Conservation (phyloP, 2,113 vertebrate species). For the Macquaria australasica region DNA sequence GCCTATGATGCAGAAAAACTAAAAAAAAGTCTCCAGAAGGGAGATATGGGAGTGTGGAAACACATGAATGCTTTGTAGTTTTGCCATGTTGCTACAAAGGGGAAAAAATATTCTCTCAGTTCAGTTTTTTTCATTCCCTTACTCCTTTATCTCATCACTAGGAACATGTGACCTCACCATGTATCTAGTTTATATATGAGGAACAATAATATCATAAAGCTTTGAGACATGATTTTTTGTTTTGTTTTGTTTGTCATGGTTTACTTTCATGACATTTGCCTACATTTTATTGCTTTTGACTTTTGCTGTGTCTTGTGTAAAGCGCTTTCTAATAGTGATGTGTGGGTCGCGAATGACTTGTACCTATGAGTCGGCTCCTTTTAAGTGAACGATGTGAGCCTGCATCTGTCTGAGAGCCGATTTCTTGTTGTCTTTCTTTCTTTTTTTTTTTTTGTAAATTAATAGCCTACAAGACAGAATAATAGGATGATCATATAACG, state of each 20-base stretch:
- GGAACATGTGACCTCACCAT: conserved; percentile 27
- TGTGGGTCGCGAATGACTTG: too few relatives aligned
- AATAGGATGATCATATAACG: too few relatives aligned
- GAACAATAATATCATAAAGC: not conserved
- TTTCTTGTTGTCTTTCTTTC: too few relatives aligned
- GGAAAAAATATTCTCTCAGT: conserved; percentile 17
- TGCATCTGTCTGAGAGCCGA: too few relatives aligned
- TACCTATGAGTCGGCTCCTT: too few relatives aligned
- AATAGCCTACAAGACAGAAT: too few relatives aligned
- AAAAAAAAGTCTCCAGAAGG: conserved; percentile 38
- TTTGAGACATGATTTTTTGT: not conserved
- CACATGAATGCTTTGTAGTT: conserved; percentile 52
- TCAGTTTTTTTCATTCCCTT: conserved; percentile 13
- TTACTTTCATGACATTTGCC: not conserved
- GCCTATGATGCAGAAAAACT: conserved; percentile 44
- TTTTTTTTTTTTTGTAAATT: too few relatives aligned
- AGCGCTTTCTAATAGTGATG: not conserved
- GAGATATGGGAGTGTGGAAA: conserved; percentile 41
- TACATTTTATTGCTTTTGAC: not conserved
- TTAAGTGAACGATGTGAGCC: too few relatives aligned
- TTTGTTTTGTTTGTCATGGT: not conserved
- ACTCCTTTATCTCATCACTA: conserved; percentile 18
- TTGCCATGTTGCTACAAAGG: conserved; percentile 9
- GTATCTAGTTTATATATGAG: not conserved
- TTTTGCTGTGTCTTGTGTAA: not conserved